phyloP scores from a whole-genome alignment of 2,113 vertebrate species.

The Ptilonorhynchus violaceus region DNA sequence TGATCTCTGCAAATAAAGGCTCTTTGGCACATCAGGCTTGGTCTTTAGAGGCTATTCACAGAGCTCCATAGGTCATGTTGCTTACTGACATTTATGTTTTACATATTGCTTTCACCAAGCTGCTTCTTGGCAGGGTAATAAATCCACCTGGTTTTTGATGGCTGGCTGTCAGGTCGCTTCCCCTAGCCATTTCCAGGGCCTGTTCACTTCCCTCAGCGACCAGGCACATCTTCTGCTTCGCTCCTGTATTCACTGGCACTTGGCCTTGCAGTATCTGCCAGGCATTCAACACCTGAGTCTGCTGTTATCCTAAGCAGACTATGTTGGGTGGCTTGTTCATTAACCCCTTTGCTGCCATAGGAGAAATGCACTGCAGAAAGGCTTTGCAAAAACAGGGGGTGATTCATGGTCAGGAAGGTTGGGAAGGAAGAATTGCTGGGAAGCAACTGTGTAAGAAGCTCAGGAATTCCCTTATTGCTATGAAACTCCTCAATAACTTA shows the following conservation, averaged over 20 bases:
- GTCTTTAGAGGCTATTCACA: conserved; percentile 5
- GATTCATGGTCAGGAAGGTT: neutral
- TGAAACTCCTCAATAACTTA: neutral
- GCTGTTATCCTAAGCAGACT: neutral
- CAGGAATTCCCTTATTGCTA: neutral
- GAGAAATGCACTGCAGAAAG: neutral
- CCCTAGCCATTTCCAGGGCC: neutral
- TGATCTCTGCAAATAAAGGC: neutral
- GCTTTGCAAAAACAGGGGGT: neutral
- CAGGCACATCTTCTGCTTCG: neutral
- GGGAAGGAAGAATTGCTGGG: neutral
- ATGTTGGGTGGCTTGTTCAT: neutral
- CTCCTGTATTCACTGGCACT: neutral
- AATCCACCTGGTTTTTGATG: conserved; percentile 22
- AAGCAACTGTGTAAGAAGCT: neutral
- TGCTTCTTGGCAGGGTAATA: neutral
- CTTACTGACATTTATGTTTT: neutral
- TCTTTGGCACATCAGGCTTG: neutral
- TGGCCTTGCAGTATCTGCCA: neutral
- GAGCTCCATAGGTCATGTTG: neutral
- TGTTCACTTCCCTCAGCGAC: neutral
- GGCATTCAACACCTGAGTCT: neutral
- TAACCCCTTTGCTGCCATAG: neutral
- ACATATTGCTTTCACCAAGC: neutral
- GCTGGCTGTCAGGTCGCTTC: neutral